Conservation (phyloP, 2,888 invertebrate species). For the Megamerina dolium region DNA sequence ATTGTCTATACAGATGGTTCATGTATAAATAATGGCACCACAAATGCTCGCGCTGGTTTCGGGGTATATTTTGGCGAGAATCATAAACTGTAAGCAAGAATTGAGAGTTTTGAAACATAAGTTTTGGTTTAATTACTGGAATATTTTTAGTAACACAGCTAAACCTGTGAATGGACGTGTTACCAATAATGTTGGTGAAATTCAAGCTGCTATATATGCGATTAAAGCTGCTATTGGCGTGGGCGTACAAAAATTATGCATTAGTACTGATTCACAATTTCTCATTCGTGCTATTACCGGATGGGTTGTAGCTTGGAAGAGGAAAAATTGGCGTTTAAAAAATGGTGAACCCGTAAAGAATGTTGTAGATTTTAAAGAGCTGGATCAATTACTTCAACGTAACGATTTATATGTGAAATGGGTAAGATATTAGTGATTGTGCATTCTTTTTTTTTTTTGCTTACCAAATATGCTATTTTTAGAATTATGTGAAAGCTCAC, state of each 20-base stretch:
- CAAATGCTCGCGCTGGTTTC: slow-evolving; percentile 76
- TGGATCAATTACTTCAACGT: slow-evolving; percentile 61
- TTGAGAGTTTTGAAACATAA: background rate
- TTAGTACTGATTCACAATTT: slow-evolving; percentile 89
- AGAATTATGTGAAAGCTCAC: slow-evolving; percentile 81
- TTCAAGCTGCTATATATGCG: slow-evolving; percentile 79
- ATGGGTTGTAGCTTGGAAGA: slow-evolving; percentile 88
- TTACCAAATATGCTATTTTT: slow-evolving; percentile 1
- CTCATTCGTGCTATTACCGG: slow-evolving; percentile 75
- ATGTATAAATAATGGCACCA: slow-evolving; percentile 74
- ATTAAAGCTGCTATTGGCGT: slow-evolving; percentile 61
- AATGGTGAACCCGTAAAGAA: slow-evolving; percentile 79
- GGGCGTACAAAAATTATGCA: slow-evolving; percentile 63
- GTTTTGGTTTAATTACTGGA: background rate
- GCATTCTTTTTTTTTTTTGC: background rate
- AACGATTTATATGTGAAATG: slow-evolving; percentile 62
- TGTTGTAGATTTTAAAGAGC: slow-evolving; percentile 70
- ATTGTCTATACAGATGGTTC: slow-evolving; percentile 89
- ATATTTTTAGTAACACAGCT: slow-evolving; percentile 61
- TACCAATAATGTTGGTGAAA: slow-evolving; percentile 96
- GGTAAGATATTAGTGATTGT: slow-evolving; percentile 50
- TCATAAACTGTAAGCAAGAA: slow-evolving; percentile 21
- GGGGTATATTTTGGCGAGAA: slow-evolving; percentile 81
- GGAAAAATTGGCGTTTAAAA: slow-evolving; percentile 73
- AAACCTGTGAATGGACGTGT: slow-evolving; percentile 72